Conservation (phyloP, 2,888 invertebrate genomes). For the Heliconius ethilla region DNA sequence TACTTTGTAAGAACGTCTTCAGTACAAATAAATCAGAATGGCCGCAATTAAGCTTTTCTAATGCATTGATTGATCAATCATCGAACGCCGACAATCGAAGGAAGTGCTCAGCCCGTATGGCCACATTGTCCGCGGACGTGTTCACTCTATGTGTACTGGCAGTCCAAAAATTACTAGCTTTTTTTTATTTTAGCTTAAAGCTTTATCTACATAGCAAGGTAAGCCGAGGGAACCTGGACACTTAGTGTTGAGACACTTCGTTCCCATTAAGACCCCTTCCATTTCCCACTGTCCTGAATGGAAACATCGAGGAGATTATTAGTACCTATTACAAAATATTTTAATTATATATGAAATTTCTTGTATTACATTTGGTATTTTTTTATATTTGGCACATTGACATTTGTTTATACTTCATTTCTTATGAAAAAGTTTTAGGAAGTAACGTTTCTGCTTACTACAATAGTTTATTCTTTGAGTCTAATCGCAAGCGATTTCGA, state of each 20-base stretch:
- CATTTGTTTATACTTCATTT: no score
- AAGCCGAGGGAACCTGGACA: no score
- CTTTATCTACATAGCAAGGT: no score
- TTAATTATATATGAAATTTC: no score
- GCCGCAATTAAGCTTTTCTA: constrained; percentile 78
- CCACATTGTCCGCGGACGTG: constrained; percentile 69
- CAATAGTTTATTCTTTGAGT: constrained; percentile 51
- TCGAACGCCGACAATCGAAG: constrained; percentile 70
- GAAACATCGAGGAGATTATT: no score
- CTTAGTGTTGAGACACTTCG: no score
- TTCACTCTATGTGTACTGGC: constrained; percentile 50
- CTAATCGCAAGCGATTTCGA: constrained; percentile 55
- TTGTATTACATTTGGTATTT: no score
- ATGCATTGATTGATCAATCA: constrained; percentile 80
- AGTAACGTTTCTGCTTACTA: constrained; percentile 20
- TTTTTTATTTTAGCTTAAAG: no score
- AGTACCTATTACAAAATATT: no score
- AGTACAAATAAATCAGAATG: constrained; percentile 75
- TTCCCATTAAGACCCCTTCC: no score
- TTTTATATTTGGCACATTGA: neutral
- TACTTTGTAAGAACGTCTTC: constrained; percentile 50
- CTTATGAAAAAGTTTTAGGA: neutral
- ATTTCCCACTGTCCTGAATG: no score
- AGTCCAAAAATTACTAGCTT: constrained; percentile 47
- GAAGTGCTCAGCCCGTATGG: constrained; percentile 65